Base-by-base conservation (phyloP, 2,797 vertebrate genomes). In the Spizella passerina region DNA sequence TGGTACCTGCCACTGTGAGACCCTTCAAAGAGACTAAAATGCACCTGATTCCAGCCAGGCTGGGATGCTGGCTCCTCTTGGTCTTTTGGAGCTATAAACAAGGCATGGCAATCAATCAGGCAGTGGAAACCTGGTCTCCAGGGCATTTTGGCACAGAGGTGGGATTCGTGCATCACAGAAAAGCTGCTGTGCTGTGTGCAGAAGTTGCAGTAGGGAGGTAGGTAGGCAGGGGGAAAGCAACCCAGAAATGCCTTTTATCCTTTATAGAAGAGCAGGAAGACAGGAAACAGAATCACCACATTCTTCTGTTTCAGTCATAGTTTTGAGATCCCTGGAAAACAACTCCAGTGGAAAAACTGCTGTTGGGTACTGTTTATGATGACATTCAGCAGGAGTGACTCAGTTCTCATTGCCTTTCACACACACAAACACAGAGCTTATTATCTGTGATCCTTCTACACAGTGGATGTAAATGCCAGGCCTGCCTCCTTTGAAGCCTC, bases 191-290 rank as follows among this genome's bases (percentile, higher is more conserved):
- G 59, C 55, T 87, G 10, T 50, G 29, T 23, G 27, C 10, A 75
- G 60, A 82, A 47, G 34, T 24, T 83, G 66, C 32, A 83, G 41
- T 32, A 68, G 26, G 26, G 57, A 39, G 56, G 52, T 20, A 83
- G 14, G 36, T 15, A 57, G 61, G 15, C 11, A 55, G 59, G 60
- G 34, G 21, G 12, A 77, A 92, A 85, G 49, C 71, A 83, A 86
- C 85, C 30, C 71, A 90, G 69, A 82, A 89, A 27, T 87, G 82
- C 79, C 44, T 93, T 95, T 95, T 81, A 86, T 76, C 63, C 59
- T 86, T 11, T 17, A 57, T 17, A 88, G 22, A 83, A 23, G 49
- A 95, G 34, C 14, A 75, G 82, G 73, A 83, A 84, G 61, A 86
- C 73, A 76, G 26, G 38, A 75, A 95, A 47, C 15, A 10, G 14